These are phyloP conservation scores for Ctenochaetus hawaiiensis DNA, from an alignment of 2,797 vertebrate genomes.

Conservation along the genomic window DNA sequence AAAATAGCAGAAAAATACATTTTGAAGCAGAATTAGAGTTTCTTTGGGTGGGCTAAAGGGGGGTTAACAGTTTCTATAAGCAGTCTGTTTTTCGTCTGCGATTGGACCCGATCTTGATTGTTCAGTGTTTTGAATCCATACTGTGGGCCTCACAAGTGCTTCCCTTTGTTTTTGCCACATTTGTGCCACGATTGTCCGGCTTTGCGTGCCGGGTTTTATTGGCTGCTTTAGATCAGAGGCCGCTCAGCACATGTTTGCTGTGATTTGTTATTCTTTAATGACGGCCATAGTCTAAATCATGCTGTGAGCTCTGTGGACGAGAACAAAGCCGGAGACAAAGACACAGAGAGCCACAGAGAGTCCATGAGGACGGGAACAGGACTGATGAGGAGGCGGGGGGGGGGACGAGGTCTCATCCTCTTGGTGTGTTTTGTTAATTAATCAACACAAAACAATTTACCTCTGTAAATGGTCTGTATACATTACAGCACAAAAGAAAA, in stretches of 20 bases:
- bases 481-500: constrained; percentile 47
- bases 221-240: constrained; percentile 62
- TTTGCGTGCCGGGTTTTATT: constrained; percentile 52
- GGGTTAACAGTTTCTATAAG: constrained; percentile 48
- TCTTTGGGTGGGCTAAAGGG: constrained; percentile 6
- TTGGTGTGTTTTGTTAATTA: constrained; percentile 60
- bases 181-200: constrained; percentile 29
- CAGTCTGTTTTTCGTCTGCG: constrained; percentile 35
- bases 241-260: constrained; percentile 47
- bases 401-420: constrained; percentile 34
- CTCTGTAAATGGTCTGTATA: constrained; percentile 24
- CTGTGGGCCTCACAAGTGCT: constrained; percentile 18
- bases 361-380: constrained; percentile 26
- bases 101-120: constrained; percentile 29
- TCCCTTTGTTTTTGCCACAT: constrained; percentile 15
- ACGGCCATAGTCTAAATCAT: constrained; percentile 49
- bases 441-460: constrained; percentile 38
- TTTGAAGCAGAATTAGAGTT: neutral
- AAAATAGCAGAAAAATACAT: neutral
- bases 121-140: constrained; percentile 34
- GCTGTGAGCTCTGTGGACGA: constrained; percentile 57
- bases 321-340: constrained; percentile 68
- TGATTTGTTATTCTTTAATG: constrained; percentile 73
- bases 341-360: constrained; percentile 15
- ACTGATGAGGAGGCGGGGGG: constrained; percentile 40